Evolutionary conservation across 2,888 invertebrate species (phyloP).

Genomic region (Aradus depressus): DNA sequence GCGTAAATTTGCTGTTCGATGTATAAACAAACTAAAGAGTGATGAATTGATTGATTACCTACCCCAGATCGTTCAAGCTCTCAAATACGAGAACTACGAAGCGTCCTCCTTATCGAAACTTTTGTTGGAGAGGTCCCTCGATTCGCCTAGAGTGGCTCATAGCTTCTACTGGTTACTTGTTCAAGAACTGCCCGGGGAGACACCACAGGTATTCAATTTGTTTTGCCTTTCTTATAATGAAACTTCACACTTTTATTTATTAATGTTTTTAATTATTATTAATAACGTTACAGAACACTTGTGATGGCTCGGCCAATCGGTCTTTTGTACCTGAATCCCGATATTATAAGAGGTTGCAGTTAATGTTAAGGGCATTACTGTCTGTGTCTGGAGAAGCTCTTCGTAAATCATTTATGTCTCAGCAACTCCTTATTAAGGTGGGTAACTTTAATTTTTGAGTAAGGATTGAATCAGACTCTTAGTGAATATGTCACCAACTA

Average conservation of each 20-base stretch:
- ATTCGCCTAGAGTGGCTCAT: constrained; percentile 85
- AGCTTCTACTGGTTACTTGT: constrained; percentile 87
- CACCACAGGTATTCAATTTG: constrained; percentile 56
- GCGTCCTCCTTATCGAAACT: constrained; percentile 74
- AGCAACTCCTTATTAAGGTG: constrained; percentile 78
- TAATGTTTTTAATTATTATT: not conserved
- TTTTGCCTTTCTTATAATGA: not conserved
- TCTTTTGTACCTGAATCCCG: constrained; percentile 56
- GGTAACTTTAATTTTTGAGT: too few relatives aligned
- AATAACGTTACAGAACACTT: constrained; percentile 38
- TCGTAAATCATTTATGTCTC: constrained; percentile 64
- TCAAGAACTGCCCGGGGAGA: constrained; percentile 67
- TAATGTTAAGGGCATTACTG: constrained; percentile 77
- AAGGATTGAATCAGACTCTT: too few relatives aligned
- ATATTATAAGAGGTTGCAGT: constrained; percentile 62
- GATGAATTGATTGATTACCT: constrained; percentile 85
- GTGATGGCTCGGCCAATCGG: constrained; percentile 43
- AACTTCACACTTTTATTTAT: constrained; percentile 11
- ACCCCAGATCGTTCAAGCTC: constrained; percentile 85
- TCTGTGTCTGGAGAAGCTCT: constrained; percentile 75
- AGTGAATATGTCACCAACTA: too few relatives aligned
- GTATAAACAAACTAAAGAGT: constrained; percentile 66
- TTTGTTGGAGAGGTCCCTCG: constrained; percentile 67
- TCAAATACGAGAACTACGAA: constrained; percentile 84
- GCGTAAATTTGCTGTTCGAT: constrained; percentile 68